Evolutionary conservation across 2,113 vertebrate species (phyloP), one percentile per base, ranked within the genome.

Genomic region (Psophia crepitans): DNA sequence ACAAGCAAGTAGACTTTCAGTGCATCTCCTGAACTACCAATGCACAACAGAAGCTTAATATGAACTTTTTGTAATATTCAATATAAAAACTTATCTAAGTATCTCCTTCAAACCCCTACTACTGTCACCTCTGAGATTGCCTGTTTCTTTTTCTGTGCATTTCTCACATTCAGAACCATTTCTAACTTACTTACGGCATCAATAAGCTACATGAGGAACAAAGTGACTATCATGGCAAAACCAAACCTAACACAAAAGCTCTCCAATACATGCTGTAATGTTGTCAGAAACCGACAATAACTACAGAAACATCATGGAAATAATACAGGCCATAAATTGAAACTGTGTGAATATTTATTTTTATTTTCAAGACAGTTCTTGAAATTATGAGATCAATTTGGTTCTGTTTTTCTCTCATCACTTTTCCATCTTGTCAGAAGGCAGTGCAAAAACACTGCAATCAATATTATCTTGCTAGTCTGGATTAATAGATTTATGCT

Each of bases 351-450:
- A 44, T 84, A 84, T 46, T 84, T 88, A 58, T 90, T 92, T 87
- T 81, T 80, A 68, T 92, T 92, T 93, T 71, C 65, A 91, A 76
- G 84, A 92, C 70, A 82, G 5, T 32, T 54, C 28, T 71, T 92
- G 69, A 87, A 95, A 95, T 95, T 64, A 94, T 49, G 81, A 87
- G 61, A 87, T 57, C 86, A 64, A 57, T 93, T 91, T 79, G 44
- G 48, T 37, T 80, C 79, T 71, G 30, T 87, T 89, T 93, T 91
- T 79, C 69, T 76, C 49, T 69, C 58, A 89, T 64, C 63, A 60
- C 76, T 93, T 68, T 56, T 64, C 51, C 26, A 57, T 66, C 85
- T 66, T 83, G 43, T 35, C 84, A 90, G 69, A 92, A 89, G 60
- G 48, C 26, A 90, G 68, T 6, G 24, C 54, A 96, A 81, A 86